A percentile compares a stretch with the other conserved stretches of the same genome.
These are phyloP conservation scores for Phyllopteryx taeniolatus DNA, from an alignment of 2,113 vertebrate species.

Conservation along the genomic window DNA sequence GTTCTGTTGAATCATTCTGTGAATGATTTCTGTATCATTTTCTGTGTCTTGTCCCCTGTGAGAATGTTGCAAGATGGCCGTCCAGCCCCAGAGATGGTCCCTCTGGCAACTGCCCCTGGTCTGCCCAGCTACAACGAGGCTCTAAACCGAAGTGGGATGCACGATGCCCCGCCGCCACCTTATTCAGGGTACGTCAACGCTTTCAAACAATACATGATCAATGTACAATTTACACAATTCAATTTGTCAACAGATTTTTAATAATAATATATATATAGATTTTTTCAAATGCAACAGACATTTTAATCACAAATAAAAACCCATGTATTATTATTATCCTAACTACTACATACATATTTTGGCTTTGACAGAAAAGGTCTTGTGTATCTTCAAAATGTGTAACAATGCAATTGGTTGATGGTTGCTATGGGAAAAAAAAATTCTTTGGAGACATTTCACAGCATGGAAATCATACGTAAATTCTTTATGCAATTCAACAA, in stretches of 20 bases:
- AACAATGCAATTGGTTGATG: not conserved
- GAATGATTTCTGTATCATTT: not conserved
- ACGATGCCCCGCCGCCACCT: slow-evolving; percentile 84
- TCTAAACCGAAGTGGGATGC: slow-evolving; percentile 72
- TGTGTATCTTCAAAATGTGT: not conserved
- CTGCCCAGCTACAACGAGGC: slow-evolving; percentile 84
- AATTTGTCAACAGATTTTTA: not conserved
- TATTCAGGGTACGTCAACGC: slow-evolving; percentile 78
- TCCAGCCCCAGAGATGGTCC: slow-evolving; percentile 51
- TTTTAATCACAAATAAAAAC: not conserved
- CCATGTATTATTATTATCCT: not conserved
- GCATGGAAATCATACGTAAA: not conserved
- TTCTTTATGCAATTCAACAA: not conserved
- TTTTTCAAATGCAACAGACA: too few relatives aligned
- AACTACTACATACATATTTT: not conserved
- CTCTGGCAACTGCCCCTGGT: slow-evolving; percentile 63
- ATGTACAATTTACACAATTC: not conserved
- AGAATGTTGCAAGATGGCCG: slow-evolving; percentile 52
- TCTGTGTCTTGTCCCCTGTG: slow-evolving; percentile 41
- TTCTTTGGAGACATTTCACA: not conserved
- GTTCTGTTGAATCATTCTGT: not conserved
- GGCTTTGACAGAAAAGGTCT: not conserved
- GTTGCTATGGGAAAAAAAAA: not conserved
- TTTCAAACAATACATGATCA: not conserved
- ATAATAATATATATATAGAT: too few relatives aligned